Percentiles rank a stretch among this genome's conserved stretches.
phyloP scores from a whole-genome alignment of 2,888 invertebrate species.

The Galeruca laticollis region DNA sequence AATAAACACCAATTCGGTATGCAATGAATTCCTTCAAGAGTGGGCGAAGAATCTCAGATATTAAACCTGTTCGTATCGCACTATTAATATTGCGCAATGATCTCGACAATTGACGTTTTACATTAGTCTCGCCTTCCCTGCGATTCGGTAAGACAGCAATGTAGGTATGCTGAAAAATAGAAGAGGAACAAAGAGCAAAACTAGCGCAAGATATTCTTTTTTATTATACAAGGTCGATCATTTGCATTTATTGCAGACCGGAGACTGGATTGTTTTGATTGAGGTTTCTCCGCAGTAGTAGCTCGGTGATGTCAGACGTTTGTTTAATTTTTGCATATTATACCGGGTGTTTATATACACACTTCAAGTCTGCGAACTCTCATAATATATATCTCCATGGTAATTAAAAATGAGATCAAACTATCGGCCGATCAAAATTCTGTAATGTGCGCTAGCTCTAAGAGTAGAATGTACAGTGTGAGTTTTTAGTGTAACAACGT shows the following conservation, averaged over 20 bases:
- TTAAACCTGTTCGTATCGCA: background rate
- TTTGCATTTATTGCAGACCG: constrained; percentile 29
- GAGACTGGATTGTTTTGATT: background rate
- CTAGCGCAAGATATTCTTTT: background rate
- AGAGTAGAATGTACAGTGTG: too few relatives aligned
- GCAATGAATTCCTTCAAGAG: background rate
- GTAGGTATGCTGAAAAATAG: background rate
- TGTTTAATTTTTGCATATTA: background rate
- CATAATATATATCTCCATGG: too few relatives aligned
- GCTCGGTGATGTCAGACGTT: constrained; percentile 8
- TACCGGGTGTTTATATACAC: too few relatives aligned
- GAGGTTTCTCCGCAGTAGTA: background rate
- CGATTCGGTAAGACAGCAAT: constrained; percentile 30
- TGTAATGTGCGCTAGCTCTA: too few relatives aligned
- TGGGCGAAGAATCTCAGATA: background rate
- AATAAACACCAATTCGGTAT: background rate
- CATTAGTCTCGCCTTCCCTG: constrained; percentile 30
- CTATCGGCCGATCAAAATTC: too few relatives aligned
- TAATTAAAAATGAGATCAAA: too few relatives aligned
- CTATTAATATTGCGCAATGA: background rate
- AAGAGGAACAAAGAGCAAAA: constrained; percentile 4
- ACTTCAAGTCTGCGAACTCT: too few relatives aligned
- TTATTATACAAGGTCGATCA: constrained; percentile 22
- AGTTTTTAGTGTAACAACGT: too few relatives aligned
- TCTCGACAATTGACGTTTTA: constrained; percentile 1